Conservation (phyloP, 1,140 invertebrate species). For the Spodoptera litura region DNA sequence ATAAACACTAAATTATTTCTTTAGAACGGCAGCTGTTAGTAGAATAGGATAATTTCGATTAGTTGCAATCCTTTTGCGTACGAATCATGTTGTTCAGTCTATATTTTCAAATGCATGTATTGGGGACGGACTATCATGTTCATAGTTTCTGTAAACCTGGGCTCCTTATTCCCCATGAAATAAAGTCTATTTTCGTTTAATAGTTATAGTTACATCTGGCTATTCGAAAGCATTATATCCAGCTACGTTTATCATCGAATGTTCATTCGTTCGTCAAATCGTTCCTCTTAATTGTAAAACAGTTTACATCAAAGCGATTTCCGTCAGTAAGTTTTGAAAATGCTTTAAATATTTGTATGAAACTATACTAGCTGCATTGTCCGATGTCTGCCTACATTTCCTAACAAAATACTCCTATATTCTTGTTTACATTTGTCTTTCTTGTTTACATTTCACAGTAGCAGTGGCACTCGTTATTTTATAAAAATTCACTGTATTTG, state of each 20-base stretch:
- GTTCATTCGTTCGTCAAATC: slow-evolving; percentile 35
- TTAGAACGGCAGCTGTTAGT: slow-evolving; percentile 7
- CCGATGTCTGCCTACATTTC: slow-evolving; percentile 17
- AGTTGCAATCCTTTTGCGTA: slow-evolving; percentile 5
- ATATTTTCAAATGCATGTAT: slow-evolving; percentile 60
- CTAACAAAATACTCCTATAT: slow-evolving; percentile 41
- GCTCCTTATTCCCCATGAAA: too few relatives aligned
- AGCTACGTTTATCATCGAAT: slow-evolving; percentile 6
- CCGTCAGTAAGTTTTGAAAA: not conserved
- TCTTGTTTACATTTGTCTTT: slow-evolving; percentile 41
- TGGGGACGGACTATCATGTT: slow-evolving; percentile 68
- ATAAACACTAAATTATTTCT: not conserved
- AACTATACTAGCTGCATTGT: slow-evolving; percentile 45
- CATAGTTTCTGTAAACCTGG: too few relatives aligned
- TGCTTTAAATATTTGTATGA: slow-evolving; percentile 18
- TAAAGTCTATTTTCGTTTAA: too few relatives aligned
- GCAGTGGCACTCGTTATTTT: slow-evolving; percentile 69
- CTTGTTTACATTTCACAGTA: slow-evolving; percentile 41
- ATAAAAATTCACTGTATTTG: slow-evolving; percentile 74
- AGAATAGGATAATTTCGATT: slow-evolving; percentile 13
- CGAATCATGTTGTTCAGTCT: slow-evolving; percentile 54
- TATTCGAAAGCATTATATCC: not conserved
- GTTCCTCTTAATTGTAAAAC: slow-evolving; percentile 42
- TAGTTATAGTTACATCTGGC: too few relatives aligned
- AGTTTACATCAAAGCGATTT: not conserved